phyloP scores from a whole-genome alignment of 2,888 invertebrate genomes.

The Aquatica leii region DNA sequence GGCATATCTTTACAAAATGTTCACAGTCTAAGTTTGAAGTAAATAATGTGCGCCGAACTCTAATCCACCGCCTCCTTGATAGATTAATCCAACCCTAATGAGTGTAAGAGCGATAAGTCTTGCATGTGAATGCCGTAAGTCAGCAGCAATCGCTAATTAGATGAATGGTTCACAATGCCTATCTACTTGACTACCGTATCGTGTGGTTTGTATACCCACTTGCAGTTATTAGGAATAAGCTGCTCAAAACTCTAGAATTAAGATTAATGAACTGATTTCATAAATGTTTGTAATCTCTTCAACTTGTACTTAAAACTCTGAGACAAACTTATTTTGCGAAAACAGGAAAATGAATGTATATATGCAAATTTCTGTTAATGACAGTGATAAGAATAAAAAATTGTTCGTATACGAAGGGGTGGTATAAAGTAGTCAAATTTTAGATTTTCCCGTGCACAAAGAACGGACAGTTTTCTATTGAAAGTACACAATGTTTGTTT shows the following conservation, averaged over 20 bases:
- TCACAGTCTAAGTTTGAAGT: conserved; percentile 43
- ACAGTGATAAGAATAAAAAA: no score
- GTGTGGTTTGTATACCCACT: conserved; percentile 58
- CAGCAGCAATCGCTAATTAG: conserved; percentile 61
- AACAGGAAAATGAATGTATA: no score
- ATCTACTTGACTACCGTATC: conserved; percentile 59
- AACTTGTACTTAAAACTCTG: no score
- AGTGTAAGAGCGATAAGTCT: conserved; percentile 63
- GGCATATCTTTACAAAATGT: conserved; percentile 27
- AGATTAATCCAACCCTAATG: conserved; percentile 62
- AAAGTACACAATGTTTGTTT: no score
- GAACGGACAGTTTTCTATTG: no score
- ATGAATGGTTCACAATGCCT: conserved; percentile 60
- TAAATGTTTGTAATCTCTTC: conserved; percentile 20
- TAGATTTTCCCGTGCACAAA: no score
- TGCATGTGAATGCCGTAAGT: conserved; percentile 59
- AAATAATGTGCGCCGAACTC: conserved; percentile 41
- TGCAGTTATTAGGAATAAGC: conserved; percentile 52
- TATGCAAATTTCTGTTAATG: no score
- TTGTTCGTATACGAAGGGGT: no score
- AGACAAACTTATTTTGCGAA: no score
- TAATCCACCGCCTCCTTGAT: conserved; percentile 55
- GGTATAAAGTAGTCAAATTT: no score
- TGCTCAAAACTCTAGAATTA: conserved; percentile 42
- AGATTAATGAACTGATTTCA: conserved; percentile 44